Percentiles rank a stretch among this genome's conserved stretches.
These are phyloP conservation scores for Dromaius novaehollandiae DNA, from an alignment of 2,113 vertebrate species.

Conservation along the genomic window DNA sequence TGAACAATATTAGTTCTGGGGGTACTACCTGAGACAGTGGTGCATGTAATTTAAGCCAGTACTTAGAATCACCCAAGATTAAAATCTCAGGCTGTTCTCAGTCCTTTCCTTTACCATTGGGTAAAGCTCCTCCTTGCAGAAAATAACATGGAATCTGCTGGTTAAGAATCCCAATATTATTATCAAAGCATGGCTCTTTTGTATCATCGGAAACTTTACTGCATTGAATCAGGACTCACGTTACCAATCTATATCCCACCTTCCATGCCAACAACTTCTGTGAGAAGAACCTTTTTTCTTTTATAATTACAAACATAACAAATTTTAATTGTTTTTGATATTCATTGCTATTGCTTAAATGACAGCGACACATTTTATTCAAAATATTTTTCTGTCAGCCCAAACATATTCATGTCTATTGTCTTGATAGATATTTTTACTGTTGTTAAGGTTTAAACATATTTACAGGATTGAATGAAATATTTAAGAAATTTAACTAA, in stretches of 20 bases:
- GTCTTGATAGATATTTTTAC: conserved; percentile 18
- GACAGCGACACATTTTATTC: not conserved
- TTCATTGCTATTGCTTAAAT: conserved; percentile 2
- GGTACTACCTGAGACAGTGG: not conserved
- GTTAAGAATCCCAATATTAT: not conserved
- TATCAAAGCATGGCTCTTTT: not conserved
- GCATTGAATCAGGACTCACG: not conserved
- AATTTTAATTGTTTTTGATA: not conserved
- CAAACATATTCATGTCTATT: conserved; percentile 8
- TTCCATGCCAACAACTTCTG: not conserved
- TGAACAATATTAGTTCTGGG: not conserved
- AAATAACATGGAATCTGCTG: not conserved
- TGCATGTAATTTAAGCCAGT: not conserved
- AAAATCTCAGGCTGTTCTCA: not conserved
- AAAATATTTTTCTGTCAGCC: conserved; percentile 34
- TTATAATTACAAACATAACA: not conserved
- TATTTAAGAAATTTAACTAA: conserved; percentile 39
- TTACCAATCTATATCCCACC: not conserved
- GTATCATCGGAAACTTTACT: not conserved
- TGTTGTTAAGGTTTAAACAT: conserved; percentile 45
- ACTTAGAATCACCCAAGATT: not conserved
- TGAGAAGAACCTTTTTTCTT: not conserved
- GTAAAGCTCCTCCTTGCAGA: not conserved
- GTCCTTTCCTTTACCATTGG: not conserved
- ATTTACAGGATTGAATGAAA: conserved; percentile 34